A percentile compares a stretch with the other conserved stretches of the same genome.
phyloP scores from a whole-genome alignment of 30 jellyfish, hydroid and myxozoan species.

The Cassiopea xamachana region DNA sequence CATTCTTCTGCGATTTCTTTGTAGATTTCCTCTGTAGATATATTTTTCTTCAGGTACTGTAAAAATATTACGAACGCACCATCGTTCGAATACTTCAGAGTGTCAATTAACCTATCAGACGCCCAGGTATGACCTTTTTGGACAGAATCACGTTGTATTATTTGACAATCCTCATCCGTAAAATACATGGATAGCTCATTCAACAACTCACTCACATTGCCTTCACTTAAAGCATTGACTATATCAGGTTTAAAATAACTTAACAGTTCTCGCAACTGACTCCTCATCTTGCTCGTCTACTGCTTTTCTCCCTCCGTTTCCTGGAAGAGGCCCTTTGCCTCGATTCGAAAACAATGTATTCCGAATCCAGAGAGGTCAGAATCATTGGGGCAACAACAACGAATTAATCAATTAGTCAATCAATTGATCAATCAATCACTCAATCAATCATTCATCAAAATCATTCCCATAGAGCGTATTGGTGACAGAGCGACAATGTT shows the following conservation, averaged over 20 bases:
- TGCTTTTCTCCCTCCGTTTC: too few relatives aligned
- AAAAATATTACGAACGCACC: constrained; percentile 21
- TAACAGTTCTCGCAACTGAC: not conserved
- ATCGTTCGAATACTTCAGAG: constrained; percentile 17
- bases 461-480: too few relatives aligned
- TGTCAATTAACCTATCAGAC: constrained; percentile 33
- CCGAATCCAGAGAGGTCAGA: too few relatives aligned
- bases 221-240: not conserved
- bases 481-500: too few relatives aligned
- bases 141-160: constrained; percentile 27
- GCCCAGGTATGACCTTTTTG: constrained; percentile 50
- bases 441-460: not conserved
- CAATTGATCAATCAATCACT: not conserved
- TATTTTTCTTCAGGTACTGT: not conserved
- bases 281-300: not conserved
- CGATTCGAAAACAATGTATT: too few relatives aligned
- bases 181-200: not conserved
- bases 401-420: not conserved
- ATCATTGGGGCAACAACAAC: not conserved
- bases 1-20: not conserved
- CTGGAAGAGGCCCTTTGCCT: too few relatives aligned
- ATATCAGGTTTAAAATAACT: constrained; percentile 3
- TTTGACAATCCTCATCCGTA: constrained; percentile 1
- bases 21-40: constrained; percentile 18
- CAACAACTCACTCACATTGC: not conserved